Evolutionary conservation across 1,140 invertebrate species (phyloP).

Genomic region (Oscheius sp.): DNA sequence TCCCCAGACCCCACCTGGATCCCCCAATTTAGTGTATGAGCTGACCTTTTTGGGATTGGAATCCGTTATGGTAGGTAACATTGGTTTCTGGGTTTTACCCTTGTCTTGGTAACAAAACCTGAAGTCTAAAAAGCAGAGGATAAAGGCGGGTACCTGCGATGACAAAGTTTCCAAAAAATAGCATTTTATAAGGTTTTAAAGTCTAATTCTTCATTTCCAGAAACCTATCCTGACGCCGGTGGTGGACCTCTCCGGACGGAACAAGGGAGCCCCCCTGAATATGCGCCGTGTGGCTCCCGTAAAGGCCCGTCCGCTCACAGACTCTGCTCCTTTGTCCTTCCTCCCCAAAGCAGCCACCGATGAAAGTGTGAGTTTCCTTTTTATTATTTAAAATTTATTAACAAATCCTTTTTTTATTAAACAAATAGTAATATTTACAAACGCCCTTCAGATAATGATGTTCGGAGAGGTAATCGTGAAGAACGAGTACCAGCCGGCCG

Average conservation of each 20-base stretch:
- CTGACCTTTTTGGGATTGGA: too few relatives aligned
- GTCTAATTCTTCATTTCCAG: neutral
- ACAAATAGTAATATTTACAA: slow-evolving; percentile 4
- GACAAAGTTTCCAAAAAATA: too few relatives aligned
- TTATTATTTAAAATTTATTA: slow-evolving; percentile 22
- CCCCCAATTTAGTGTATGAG: too few relatives aligned
- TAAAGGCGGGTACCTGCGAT: too few relatives aligned
- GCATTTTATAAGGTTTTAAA: neutral
- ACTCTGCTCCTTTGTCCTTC: slow-evolving; percentile 35
- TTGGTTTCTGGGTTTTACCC: too few relatives aligned
- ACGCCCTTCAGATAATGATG: slow-evolving; percentile 46
- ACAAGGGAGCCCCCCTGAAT: neutral
- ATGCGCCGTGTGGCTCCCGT: neutral
- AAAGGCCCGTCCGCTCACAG: slow-evolving; percentile 20
- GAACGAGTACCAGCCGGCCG: slow-evolving; percentile 56
- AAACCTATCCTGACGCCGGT: neutral
- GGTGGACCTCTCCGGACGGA: slow-evolving; percentile 25
- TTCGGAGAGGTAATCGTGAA: slow-evolving; percentile 54
- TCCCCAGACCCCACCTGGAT: too few relatives aligned
- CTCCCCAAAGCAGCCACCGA: slow-evolving; percentile 56
- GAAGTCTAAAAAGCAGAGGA: too few relatives aligned
- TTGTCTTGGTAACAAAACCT: too few relatives aligned
- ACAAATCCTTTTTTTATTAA: slow-evolving; percentile 32
- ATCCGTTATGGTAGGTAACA: too few relatives aligned
- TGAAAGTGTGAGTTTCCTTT: slow-evolving; percentile 51